Base-by-base conservation (phyloP, 30 jellyfish, hydroid and myxozoan genomes). In the Morbakka virulenta region DNA sequence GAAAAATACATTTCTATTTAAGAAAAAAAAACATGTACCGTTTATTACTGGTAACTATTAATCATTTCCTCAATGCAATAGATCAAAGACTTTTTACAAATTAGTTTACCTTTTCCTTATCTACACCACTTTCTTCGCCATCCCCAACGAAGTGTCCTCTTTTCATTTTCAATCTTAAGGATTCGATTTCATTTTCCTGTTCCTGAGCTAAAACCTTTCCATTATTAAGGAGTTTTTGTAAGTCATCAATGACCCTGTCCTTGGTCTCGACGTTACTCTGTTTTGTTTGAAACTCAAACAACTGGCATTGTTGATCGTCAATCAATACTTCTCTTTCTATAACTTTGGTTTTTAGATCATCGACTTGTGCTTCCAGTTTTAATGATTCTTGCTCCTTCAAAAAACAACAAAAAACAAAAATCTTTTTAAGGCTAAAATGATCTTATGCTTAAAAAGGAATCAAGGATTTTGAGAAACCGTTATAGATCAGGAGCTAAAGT, bases 171-270 rank as follows among this genome's bases (percentile, higher is more conserved):
- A 69, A 76, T 3, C 71, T 51, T 74, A 82, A 35, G 9, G 68
- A 4, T 71, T 82, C 80, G 1, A 82, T 82, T 47, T 82, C 94
- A 2, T 32, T 41, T 34, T 82, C 94, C 25, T 82, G 71, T 67
- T 70, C 94, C 28, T 67, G 52, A 12, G 72, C 52, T 74, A 69
- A 30, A 28, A 36, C 81, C 33, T 50, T 62, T 64, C 72, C 86
- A 11, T 72, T 48, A 17, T 62, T 21, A 12, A 82, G 63, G 27
- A 67, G 72, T 24, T 21, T 29, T 52, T 50, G 69, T 29, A 82
- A 34, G n/a, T 70, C 86, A 13, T 28, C 23, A 17, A 82, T 70
- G 28, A 63, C 32, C 63, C 61, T 72, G 28, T 82, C 86, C 2
- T 48, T 63, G 14, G 23, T 47, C 65, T 69, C 86, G 4, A 31